Percentiles rank a stretch among this genome's conserved stretches.
These are phyloP conservation scores for Drosophila multiciliata DNA, from an alignment of 2,888 invertebrate genomes.

Conservation along the genomic window DNA sequence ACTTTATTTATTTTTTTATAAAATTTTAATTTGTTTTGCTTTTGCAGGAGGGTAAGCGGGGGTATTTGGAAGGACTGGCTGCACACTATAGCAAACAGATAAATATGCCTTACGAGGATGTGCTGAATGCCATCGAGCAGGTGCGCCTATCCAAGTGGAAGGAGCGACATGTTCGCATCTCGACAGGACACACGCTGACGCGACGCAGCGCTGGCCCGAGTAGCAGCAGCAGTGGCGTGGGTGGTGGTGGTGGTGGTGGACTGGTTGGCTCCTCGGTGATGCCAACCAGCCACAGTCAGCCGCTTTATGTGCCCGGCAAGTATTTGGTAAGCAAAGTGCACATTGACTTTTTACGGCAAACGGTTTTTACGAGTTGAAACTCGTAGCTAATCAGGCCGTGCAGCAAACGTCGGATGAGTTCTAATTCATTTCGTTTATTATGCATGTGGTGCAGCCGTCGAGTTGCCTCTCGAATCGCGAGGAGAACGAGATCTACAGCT, in stretches of 20 bases:
- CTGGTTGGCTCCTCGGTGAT: slow-evolving; percentile 86
- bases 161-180: slow-evolving; percentile 85
- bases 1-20: background rate
- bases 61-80: slow-evolving; percentile 93
- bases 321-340: slow-evolving; percentile 90
- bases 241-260: slow-evolving; percentile 47
- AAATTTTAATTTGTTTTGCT: background rate
- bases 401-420: slow-evolving; percentile 27
- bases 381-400: slow-evolving; percentile 59
- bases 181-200: slow-evolving; percentile 83
- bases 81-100: slow-evolving; percentile 94
- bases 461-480: slow-evolving; percentile 95
- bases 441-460: slow-evolving; percentile 89
- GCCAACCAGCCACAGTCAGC: slow-evolving; percentile 92
- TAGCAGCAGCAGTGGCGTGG: slow-evolving; percentile 66
- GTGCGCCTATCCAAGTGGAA: slow-evolving; percentile 88
- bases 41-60: slow-evolving; percentile 92
- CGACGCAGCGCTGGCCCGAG: slow-evolving; percentile 67
- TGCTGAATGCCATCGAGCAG: slow-evolving; percentile 93
- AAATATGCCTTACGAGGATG: slow-evolving; percentile 94
- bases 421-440: slow-evolving; percentile 74
- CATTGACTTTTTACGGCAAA: slow-evolving; percentile 67
- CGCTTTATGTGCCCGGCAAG: slow-evolving; percentile 95
- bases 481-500: slow-evolving; percentile 96
- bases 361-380: slow-evolving; percentile 58